Evolutionary conservation across 2,888 invertebrate genomes (phyloP), one percentile per base, ranked within the genome.

Genomic region (Cosmopolites sordidus): DNA sequence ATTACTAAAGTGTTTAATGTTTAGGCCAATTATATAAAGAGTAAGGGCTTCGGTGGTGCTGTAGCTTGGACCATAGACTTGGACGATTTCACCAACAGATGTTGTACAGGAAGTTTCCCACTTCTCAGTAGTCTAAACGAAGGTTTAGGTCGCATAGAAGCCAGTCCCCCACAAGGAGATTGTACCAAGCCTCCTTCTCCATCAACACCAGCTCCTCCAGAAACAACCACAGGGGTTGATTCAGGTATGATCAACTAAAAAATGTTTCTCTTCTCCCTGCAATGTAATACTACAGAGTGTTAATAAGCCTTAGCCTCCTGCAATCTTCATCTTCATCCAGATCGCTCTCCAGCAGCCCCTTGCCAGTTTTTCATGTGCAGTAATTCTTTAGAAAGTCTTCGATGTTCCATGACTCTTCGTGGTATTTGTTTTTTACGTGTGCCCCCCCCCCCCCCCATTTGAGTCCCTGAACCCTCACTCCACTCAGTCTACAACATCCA

Each of bases 61-160:
- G 85, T 88, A 40, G 88, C 90, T 0, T 93, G 92, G 92, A 92
- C 92, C 0, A 79, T 91, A 1, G 93, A 93, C 69, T 71, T 93
- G 62, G 92, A 93, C 62, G 93, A 94, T 70, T 92, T 89, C 69
- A 82, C 81, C 60, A 93, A 93, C 72, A 79, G 82, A 1, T 94
- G 93, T 70, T 92, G 93, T 67, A 76, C 76, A 2, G 91, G 90
- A 66, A 75, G 89, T 0, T 91, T 83, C 61, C 90, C 92, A 0
- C 72, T 93, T 39, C 75, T 93, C 9, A 81, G 84, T 38, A 84
- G 87, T 1, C 82, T 93, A 1, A 89, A 89, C 57, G 78, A 86
- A 14, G 92, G 85, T 0, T 74, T 94, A 16, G 88, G 89, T 22
- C 75, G 81, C 6, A 64, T 78, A 3, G 70, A 76, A 2, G 75